These are phyloP conservation scores for Sciurus vulgaris DNA, from an alignment of 2,797 vertebrate genomes.

Conservation along the genomic window DNA sequence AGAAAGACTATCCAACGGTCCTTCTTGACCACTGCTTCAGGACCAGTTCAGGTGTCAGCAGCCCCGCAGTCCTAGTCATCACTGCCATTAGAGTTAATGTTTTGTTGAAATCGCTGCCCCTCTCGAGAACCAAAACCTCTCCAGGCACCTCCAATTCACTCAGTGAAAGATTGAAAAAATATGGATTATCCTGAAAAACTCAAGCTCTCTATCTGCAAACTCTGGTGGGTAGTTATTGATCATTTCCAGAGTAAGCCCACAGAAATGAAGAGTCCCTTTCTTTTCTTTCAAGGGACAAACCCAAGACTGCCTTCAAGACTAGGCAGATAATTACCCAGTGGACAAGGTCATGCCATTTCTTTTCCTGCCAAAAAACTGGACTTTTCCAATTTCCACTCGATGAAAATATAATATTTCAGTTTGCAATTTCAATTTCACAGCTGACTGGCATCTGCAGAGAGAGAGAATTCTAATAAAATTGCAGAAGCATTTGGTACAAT, in stretches of 20 bases:
- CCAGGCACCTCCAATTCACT: slow-evolving; percentile 28
- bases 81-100: neutral
- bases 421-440: slow-evolving; percentile 92
- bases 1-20: slow-evolving; percentile 22
- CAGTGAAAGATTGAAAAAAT: slow-evolving; percentile 8
- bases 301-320: slow-evolving; percentile 6
- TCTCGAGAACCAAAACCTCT: slow-evolving; percentile 29
- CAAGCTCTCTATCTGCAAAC: slow-evolving; percentile 26
- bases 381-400: slow-evolving; percentile 85
- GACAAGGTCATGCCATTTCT: slow-evolving; percentile 77
- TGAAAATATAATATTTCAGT: slow-evolving; percentile 90
- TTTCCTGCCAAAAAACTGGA: slow-evolving; percentile 85
- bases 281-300: neutral
- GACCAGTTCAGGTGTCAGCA: neutral
- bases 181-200: slow-evolving; percentile 11
- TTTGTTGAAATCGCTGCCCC: neutral
- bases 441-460: slow-evolving; percentile 89
- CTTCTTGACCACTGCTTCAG: neutral
- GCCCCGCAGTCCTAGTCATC: neutral
- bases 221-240: neutral
- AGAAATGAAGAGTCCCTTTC: neutral
- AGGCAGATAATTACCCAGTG: slow-evolving; percentile 33
- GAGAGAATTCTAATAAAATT: slow-evolving; percentile 90
- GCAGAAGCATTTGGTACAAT: slow-evolving; percentile 89
- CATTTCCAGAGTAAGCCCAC: slow-evolving; percentile 8